Percentiles rank a stretch among this genome's conserved stretches.
These are phyloP conservation scores for Melitaea athalia DNA, from an alignment of 2,888 invertebrate genomes.

Conservation along the genomic window DNA sequence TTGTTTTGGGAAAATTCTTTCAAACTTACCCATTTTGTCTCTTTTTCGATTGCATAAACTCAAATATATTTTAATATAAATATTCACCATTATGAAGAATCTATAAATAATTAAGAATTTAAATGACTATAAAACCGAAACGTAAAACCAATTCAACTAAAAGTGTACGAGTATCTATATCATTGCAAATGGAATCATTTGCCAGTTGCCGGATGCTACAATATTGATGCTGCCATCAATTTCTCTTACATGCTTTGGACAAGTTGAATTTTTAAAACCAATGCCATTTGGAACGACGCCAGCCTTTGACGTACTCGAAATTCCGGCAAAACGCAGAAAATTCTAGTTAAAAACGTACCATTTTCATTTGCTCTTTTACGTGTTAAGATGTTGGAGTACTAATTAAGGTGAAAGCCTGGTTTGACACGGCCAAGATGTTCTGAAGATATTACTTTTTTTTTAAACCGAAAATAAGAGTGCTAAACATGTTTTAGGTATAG, in stretches of 20 bases:
- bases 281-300: slow-evolving; percentile 67
- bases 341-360: slow-evolving; percentile 4
- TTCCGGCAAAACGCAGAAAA: slow-evolving; percentile 9
- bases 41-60: too few relatives aligned
- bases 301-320: slow-evolving; percentile 40
- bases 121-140: not conserved
- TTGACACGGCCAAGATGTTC: not conserved
- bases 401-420: slow-evolving; percentile 9
- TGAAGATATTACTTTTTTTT: not conserved
- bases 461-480: not conserved
- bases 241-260: slow-evolving; percentile 33
- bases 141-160: not conserved
- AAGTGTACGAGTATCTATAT: slow-evolving; percentile 9
- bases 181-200: slow-evolving; percentile 30
- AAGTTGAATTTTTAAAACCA: slow-evolving; percentile 47
- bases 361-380: slow-evolving; percentile 7
- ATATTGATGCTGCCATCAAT: slow-evolving; percentile 37
- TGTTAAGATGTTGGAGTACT: slow-evolving; percentile 8
- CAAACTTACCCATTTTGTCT: too few relatives aligned
- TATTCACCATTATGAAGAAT: too few relatives aligned
- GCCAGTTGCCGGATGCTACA: slow-evolving; percentile 32
- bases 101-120: too few relatives aligned
- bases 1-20: too few relatives aligned
- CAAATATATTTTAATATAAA: too few relatives aligned
- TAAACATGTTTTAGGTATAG: too few relatives aligned